phyloP scores from a whole-genome alignment of 2,888 invertebrate species.

The Eugnorisma glareosa region DNA sequence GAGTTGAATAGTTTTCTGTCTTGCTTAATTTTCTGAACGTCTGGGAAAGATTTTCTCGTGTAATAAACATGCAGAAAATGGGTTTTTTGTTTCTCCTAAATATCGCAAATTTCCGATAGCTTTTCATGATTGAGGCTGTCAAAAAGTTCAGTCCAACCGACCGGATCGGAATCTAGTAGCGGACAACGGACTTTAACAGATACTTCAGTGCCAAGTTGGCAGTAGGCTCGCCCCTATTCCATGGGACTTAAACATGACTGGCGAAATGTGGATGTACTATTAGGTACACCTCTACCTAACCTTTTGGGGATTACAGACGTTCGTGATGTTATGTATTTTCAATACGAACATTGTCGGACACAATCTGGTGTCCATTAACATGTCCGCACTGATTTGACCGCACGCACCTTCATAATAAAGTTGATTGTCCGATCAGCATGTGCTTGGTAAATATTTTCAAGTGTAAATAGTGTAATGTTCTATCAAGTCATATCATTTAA shows the following conservation, averaged over 20 bases:
- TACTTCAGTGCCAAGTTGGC: too few species aligned
- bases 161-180: background rate
- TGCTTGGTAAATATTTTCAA: background rate
- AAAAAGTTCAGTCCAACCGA: background rate
- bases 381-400: background rate
- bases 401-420: background rate
- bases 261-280: too few species aligned
- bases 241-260: too few species aligned
- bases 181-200: background rate
- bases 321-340: too few species aligned
- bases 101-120: background rate
- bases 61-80: background rate
- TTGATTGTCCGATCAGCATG: background rate
- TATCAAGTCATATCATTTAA: constrained; percentile 2
- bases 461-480: background rate
- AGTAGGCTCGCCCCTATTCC: too few species aligned
- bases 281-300: too few species aligned
- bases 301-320: too few species aligned
- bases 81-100: background rate
- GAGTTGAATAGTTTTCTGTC: background rate
- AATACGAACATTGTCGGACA: background rate
- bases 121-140: background rate
- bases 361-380: background rate
- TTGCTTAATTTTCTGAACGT: background rate
- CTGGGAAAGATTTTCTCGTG: background rate